A percentile compares a stretch with the other conserved stretches of the same genome.
These are phyloP conservation scores for Mus caroli DNA, from an alignment of 2,797 vertebrate species.

Conservation along the genomic window DNA sequence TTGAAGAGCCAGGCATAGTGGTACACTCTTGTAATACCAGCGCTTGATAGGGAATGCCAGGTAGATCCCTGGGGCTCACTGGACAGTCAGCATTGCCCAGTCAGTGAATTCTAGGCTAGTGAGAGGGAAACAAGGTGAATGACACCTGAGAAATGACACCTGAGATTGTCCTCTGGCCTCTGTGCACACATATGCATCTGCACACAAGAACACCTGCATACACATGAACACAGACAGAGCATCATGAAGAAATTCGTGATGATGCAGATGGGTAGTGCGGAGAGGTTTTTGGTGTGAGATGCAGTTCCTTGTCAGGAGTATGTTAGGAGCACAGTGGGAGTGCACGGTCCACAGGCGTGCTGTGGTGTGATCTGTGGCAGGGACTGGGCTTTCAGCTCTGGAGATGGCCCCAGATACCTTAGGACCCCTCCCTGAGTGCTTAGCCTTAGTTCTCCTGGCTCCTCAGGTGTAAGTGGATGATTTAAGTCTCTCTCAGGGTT, in stretches of 20 bases:
- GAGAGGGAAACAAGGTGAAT: not conserved
- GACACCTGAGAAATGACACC: not conserved
- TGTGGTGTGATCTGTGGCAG: rapidly evolving
- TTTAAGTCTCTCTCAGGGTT: not conserved
- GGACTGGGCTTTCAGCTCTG: not conserved
- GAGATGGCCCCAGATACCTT: rapidly evolving
- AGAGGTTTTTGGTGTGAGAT: too few relatives aligned
- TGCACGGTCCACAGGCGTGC: rapidly evolving
- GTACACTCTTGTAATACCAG: not conserved
- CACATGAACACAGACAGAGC: not conserved
- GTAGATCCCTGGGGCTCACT: not conserved
- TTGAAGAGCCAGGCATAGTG: not conserved
- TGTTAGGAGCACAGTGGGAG: not conserved
- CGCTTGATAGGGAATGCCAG: too few relatives aligned
- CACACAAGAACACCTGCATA: too few relatives aligned
- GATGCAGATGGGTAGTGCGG: rapidly evolving
- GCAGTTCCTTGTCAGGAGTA: rapidly evolving
- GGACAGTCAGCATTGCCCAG: not conserved
- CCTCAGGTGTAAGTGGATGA: not conserved
- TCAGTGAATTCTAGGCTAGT: not conserved
- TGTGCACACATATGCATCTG: not conserved
- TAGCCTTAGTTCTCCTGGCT: not conserved
- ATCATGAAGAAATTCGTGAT: not conserved
- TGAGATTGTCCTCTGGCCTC: not conserved
- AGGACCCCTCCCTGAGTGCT: not conserved